Conservation (phyloP, 2,797 vertebrate genomes). For the Propithecus deckenii region DNA sequence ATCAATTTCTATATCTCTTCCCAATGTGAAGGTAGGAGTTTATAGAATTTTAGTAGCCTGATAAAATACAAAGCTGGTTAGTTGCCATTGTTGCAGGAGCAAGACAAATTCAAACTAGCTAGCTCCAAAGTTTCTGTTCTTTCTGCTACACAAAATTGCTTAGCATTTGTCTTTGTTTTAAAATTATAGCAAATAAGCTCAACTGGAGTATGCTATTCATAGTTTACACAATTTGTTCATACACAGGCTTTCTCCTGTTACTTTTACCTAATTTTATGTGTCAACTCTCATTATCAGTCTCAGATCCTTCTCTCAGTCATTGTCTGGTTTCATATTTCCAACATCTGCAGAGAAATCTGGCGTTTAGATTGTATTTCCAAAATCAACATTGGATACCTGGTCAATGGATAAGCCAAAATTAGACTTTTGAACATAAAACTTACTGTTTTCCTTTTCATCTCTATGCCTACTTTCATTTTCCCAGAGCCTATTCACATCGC, state of each 20-base stretch:
- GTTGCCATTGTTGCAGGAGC: neutral
- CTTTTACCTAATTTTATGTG: neutral
- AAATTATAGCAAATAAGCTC: neutral
- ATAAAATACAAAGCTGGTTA: neutral
- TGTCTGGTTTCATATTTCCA: neutral
- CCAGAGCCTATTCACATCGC: neutral
- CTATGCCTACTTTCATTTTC: neutral
- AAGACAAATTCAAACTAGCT: neutral
- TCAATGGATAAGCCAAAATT: neutral
- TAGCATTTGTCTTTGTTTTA: neutral
- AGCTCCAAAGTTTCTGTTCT: neutral
- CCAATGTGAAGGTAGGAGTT: neutral
- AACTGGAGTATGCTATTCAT: neutral
- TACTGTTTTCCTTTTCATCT: neutral
- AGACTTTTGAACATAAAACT: neutral
- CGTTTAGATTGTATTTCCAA: neutral
- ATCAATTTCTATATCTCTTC: neutral
- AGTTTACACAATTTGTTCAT: neutral
- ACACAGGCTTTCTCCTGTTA: neutral
- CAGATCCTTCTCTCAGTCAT: neutral
- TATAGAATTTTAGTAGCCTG: neutral
- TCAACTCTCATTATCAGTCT: neutral
- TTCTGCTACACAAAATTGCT: neutral
- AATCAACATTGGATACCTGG: neutral
- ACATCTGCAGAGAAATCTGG: neutral